These are phyloP conservation scores for Sclerurus mexicanus DNA, from an alignment of 2,113 vertebrate genomes.

Conservation along the genomic window DNA sequence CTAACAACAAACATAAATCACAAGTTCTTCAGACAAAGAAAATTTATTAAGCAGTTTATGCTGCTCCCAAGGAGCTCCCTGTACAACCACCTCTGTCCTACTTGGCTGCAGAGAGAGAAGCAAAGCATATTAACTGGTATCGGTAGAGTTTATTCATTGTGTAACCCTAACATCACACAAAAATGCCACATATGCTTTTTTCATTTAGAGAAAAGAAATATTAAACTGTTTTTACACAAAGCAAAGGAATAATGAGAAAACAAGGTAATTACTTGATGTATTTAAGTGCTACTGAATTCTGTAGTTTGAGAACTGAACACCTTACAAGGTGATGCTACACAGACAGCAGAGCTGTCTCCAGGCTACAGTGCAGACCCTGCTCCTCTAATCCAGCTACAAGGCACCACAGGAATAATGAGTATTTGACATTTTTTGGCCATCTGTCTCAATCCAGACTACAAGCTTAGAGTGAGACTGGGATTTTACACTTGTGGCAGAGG, in stretches of 20 bases:
- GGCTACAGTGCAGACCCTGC: neutral
- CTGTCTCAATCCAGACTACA: neutral
- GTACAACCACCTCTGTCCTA: neutral
- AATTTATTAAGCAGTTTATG: neutral
- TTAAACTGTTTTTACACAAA: neutral
- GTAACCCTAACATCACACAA: neutral
- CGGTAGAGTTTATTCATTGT: neutral
- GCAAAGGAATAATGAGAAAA: neutral
- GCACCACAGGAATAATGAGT: neutral
- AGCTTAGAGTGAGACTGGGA: neutral
- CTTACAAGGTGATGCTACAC: neutral
- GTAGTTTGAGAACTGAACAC: neutral
- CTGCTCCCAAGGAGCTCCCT: neutral
- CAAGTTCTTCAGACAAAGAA: neutral
- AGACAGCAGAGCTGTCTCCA: neutral
- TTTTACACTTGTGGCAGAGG: neutral
- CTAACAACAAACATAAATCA: neutral
- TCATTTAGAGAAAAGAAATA: too few species aligned
- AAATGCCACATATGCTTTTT: accelerated
- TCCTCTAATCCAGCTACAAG: neutral
- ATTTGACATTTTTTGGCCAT: neutral
- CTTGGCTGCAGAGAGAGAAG: neutral
- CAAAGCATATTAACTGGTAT: neutral
- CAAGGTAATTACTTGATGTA: neutral
- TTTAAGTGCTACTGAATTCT: neutral